phyloP scores from a whole-genome alignment of 2,797 vertebrate genomes.

The Gobionotothen gibberifrons region DNA sequence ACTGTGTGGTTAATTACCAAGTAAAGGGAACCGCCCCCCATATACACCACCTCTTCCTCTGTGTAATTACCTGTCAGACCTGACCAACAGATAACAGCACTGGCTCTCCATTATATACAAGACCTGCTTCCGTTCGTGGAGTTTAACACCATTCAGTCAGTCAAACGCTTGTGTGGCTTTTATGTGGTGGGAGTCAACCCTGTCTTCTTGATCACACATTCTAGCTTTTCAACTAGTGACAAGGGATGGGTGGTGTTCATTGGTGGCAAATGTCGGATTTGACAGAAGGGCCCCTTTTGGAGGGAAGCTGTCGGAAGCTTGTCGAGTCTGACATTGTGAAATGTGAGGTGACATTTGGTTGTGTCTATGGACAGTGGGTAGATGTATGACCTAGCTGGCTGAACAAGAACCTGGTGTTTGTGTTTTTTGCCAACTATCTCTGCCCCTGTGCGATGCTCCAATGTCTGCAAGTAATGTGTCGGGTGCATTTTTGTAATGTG shows the following conservation, averaged over 20 bases:
- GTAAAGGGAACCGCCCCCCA: background rate
- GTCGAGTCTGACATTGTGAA: slow-evolving; percentile 34
- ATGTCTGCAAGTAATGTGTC: slow-evolving; percentile 7
- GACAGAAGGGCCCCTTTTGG: slow-evolving; percentile 38
- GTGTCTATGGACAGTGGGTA: slow-evolving; percentile 4
- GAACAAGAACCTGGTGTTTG: slow-evolving; percentile 7
- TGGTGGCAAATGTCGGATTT: slow-evolving; percentile 55
- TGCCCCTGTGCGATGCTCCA: background rate
- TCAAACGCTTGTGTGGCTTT: background rate
- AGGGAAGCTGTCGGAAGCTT: slow-evolving; percentile 33
- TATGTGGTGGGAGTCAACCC: background rate
- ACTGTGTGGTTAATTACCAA: slow-evolving; percentile 37
- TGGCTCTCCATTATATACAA: slow-evolving; percentile 23
- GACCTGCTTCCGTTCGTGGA: slow-evolving; percentile 4
- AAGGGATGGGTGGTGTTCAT: slow-evolving; percentile 27
- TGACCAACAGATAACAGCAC: slow-evolving; percentile 54
- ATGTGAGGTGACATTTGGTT: slow-evolving; percentile 14
- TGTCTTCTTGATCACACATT: slow-evolving; percentile 1
- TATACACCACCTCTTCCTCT: slow-evolving; percentile 12
- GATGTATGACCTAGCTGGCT: background rate
- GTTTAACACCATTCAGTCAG: slow-evolving; percentile 12
- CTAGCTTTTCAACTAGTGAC: slow-evolving; percentile 16
- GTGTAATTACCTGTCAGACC: slow-evolving; percentile 71
- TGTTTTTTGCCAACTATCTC: background rate
- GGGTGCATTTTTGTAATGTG: background rate